Conservation (phyloP, 1,140 invertebrate genomes). For the Calliopsis andreniformis region DNA sequence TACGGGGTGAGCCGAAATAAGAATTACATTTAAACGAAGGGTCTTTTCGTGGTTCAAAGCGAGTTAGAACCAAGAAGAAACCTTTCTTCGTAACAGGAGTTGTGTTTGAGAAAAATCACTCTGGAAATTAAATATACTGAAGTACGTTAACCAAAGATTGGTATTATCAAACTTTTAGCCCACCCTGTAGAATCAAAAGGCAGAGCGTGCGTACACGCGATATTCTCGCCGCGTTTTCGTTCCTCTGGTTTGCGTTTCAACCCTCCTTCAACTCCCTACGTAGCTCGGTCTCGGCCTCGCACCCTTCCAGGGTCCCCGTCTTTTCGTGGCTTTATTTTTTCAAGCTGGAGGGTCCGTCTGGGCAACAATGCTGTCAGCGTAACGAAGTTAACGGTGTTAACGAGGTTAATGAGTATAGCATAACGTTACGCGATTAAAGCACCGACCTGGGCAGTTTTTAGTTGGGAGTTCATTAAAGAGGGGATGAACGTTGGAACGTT, state of each 20-base stretch:
- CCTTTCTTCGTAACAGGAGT: too few species aligned
- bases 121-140: too few species aligned
- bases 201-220: too few species aligned
- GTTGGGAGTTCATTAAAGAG: slow-evolving; percentile 48
- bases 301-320: accelerated
- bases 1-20: slow-evolving; percentile 23
- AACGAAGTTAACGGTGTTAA: slow-evolving; percentile 53
- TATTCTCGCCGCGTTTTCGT: slow-evolving; percentile 17
- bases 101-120: too few species aligned
- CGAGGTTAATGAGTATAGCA: slow-evolving; percentile 55
- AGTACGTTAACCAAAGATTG: too few species aligned
- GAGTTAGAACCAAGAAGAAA: too few species aligned
- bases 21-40: too few species aligned
- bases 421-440: slow-evolving; percentile 55
- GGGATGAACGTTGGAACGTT: slow-evolving; percentile 3
- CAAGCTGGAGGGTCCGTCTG: not conserved
- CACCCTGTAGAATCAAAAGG: too few species aligned
- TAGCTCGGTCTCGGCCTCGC: not conserved
- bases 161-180: too few species aligned
- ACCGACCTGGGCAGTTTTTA: slow-evolving; percentile 46
- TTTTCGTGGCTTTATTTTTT: slow-evolving; percentile 28
- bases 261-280: not conserved
- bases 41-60: too few species aligned
- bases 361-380: slow-evolving; percentile 19
- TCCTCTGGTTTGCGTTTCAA: not conserved